Percentiles rank a stretch among this genome's conserved stretches.
phyloP scores from a whole-genome alignment of 2,888 invertebrate species.

The Luffia ferchaultella region DNA sequence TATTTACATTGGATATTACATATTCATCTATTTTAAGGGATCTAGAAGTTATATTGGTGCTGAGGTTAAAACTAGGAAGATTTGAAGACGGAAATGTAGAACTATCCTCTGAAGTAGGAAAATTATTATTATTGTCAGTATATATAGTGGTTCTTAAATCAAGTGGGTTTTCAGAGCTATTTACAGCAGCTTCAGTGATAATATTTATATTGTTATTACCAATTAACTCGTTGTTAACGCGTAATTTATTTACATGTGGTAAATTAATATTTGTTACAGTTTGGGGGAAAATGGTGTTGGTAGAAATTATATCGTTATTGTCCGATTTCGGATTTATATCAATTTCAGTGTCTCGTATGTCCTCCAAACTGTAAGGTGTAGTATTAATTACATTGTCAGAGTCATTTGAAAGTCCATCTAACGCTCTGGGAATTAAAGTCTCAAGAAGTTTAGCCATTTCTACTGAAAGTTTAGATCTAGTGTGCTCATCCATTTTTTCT shows the following conservation, averaged over 20 bases:
- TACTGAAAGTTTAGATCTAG: constrained; percentile 53
- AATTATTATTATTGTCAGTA: no score
- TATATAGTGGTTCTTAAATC: constrained; percentile 11
- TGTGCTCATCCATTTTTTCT: constrained; percentile 49
- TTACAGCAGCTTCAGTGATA: constrained; percentile 28
- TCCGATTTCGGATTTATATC: constrained; percentile 26
- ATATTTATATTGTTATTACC: constrained; percentile 19
- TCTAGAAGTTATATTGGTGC: constrained; percentile 25
- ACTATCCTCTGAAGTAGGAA: no score
- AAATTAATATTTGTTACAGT: constrained; percentile 24
- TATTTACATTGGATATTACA: constrained; percentile 22
- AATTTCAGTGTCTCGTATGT: constrained; percentile 46
- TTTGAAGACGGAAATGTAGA: no score
- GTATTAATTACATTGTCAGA: constrained; percentile 45
- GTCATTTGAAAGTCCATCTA: constrained; percentile 37
- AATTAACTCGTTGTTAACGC: constrained; percentile 28
- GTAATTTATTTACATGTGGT: constrained; percentile 51
- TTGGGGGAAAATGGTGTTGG: constrained; percentile 37
- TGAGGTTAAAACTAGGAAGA: constrained; percentile 13
- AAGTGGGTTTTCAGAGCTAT: constrained; percentile 26
- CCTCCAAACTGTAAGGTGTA: constrained; percentile 59
- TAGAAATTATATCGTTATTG: constrained; percentile 12
- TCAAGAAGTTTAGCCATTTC: constrained; percentile 61
- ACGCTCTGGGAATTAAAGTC: constrained; percentile 55
- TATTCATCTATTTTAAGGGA: constrained; percentile 22